These are phyloP conservation scores for Lasioglossum pauxillum DNA, from an alignment of 2,888 invertebrate species.

Conservation along the genomic window DNA sequence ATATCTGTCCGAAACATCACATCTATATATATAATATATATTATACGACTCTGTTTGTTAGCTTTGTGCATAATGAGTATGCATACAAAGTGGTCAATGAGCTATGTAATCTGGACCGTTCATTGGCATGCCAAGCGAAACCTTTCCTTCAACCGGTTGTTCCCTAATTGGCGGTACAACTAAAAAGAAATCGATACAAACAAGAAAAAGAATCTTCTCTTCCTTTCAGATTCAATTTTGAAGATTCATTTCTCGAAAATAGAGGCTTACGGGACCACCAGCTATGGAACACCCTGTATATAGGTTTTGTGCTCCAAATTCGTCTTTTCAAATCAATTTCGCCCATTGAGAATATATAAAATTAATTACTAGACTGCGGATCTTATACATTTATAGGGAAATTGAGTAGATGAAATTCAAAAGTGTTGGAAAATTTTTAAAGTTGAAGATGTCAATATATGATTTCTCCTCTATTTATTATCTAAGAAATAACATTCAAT, in stretches of 20 bases:
- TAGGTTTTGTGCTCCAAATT: no score
- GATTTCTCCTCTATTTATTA: no score
- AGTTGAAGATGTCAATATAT: no score
- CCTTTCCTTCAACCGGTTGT: neutral
- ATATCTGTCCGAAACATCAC: slow-evolving; percentile 57
- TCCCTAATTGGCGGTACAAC: neutral
- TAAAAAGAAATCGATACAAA: neutral
- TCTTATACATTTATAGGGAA: no score
- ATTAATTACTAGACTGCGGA: no score
- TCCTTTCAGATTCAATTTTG: neutral
- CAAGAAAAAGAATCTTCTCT: neutral
- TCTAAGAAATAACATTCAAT: no score
- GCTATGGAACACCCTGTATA: neutral
- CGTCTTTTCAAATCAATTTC: no score
- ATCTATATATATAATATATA: slow-evolving; percentile 41
- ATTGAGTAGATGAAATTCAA: no score
- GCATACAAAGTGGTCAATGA: slow-evolving; percentile 37
- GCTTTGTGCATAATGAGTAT: slow-evolving; percentile 19
- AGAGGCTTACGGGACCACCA: neutral
- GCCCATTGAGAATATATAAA: no score
- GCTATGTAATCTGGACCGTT: slow-evolving; percentile 13
- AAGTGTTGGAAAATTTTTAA: no score
- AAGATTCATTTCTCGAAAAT: neutral
- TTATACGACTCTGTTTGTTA: slow-evolving; percentile 24
- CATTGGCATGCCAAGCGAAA: neutral